Base-by-base conservation (phyloP, 1,140 invertebrate species). In the Phortica variegata region DNA sequence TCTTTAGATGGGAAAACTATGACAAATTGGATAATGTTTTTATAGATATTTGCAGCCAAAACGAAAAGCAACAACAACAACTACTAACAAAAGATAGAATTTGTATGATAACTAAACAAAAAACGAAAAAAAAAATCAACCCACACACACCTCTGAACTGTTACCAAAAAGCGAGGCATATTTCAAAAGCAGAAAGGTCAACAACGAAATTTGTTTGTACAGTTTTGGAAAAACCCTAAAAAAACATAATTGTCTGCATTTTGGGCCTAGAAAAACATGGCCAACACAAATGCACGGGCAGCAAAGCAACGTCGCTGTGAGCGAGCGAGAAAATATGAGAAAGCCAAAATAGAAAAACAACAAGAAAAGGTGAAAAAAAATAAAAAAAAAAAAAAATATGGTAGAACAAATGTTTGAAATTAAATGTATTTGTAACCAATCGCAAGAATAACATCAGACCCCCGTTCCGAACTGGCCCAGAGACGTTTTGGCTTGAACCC, bases 1-100 rank as follows among this genome's bases (percentile, higher is more conserved):
- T 15, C n/a, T 2, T 2, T 3, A 8, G 6, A 16, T 32, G 18
- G 8, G 36, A 46, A 37, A 17, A 42, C 40, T 31, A 38, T 34
- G 21, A 39, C 52, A 57, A 60, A 65, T 70, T 61, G 59, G 70
- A 70, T 62, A 70, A 70, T 70, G 62, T 70, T 70, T 62, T 70
- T 54, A 52, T 70, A 65, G 59, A 61, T 48, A 56, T 56, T 59
- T 54, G 46, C 51, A 54, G 61, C 61, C 60, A 68, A 52, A 58
- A 52, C 47, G 48, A 40, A 41, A 52, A 53, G 41, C 52, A 34
- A 15, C 33, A n/a, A 34, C 33, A 34, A 5, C 33, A 10, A 34
- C 33, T 10, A 15, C 33, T 17, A 19, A 34, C 31, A 15, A 44
- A 29, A 18, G 29, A n/a, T 15, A 21, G 26, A 43, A 6, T 10